Evolutionary conservation across 2,888 invertebrate species (phyloP), one percentile per base, ranked within the genome.

Genomic region (Cantharis flavilabris): DNA sequence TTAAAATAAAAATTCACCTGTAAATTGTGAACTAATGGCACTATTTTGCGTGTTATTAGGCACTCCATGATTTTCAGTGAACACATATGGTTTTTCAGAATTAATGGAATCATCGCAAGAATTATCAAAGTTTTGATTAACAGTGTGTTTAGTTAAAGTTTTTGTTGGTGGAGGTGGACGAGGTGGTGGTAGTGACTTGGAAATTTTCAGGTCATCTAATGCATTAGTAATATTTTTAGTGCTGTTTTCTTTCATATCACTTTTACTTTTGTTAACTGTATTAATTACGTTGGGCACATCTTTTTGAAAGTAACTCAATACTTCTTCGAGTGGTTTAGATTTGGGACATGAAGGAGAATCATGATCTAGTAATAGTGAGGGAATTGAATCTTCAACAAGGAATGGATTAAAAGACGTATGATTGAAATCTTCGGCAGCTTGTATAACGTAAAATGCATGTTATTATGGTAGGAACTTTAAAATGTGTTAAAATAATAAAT

Each of bases 231-330:
- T 49, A 49, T n/a, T 49, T 49, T 49, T 49, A n/a, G 7, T 49
- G n/a, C n/a, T 49, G n/a, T 49, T n/a, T 49, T 67, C 65, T 13
- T 30, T 30, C 20, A 30, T 33, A 10, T 18, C 28, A 71, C 13
- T 20, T 64, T 30, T 14, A 49, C 18, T 63, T 49, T 30, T n/a
- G 33, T 20, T 23, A 49, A 49, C 49, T 49, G 49, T 49, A 13
- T 71, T 64, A 26, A 30, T 62, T 64, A 63, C 11, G n/a, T 26
- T 28, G 16, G 70, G 63, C 69, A 62, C 83, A 83, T 85, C 82
- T 86, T 86, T 86, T 86, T 89, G 85, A 82, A 85, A 84, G 85
- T 86, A 81, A 85, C 86, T 82, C 86, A 90, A 83, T 84, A 90
- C 86, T 83, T 86, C 85, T 76, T 85, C 83, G 62, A 88, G 85